Evolutionary conservation across 2,888 invertebrate species (phyloP).

Genomic region (Eumerus sabulonum): DNA sequence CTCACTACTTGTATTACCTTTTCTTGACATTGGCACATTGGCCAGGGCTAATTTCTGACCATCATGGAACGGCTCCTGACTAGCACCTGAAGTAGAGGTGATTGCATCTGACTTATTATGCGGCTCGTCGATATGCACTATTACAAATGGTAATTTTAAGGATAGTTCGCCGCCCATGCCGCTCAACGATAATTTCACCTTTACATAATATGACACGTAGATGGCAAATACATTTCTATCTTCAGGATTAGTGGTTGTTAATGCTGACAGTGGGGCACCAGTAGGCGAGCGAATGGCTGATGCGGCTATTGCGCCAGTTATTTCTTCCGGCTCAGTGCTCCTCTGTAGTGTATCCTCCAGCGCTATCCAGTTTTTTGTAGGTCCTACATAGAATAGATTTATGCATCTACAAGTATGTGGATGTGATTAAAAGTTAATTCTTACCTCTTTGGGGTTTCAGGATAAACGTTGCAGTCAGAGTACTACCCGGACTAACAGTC

Average conservation of each 20-base stretch:
- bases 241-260: conserved; percentile 73
- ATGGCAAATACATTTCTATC: conserved; percentile 93
- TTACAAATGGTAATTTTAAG: conserved; percentile 88
- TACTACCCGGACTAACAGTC: conserved; percentile 82
- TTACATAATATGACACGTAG: conserved; percentile 94
- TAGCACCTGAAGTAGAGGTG: conserved; percentile 34
- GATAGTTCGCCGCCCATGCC: conserved; percentile 90
- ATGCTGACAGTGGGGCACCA: conserved; percentile 69
- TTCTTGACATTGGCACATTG: conserved; percentile 73
- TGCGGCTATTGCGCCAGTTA: conserved; percentile 79
- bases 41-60: conserved; percentile 72
- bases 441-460: conserved; percentile 84
- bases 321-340: conserved; percentile 82
- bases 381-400: conserved; percentile 80
- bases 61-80: conserved; percentile 33
- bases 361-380: conserved; percentile 94
- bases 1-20: conserved; percentile 64
- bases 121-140: conserved; percentile 82
- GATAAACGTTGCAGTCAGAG: conserved; percentile 83
- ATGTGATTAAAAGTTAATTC: conserved; percentile 8
- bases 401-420: background rate
- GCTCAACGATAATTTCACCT: conserved; percentile 89
- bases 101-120: conserved; percentile 65
- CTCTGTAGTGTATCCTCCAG: conserved; percentile 91
- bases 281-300: conserved; percentile 81